A percentile compares a stretch with the other conserved stretches of the same genome.
Evolutionary conservation across 2,888 invertebrate genomes (phyloP).

Genomic region (Drosophila hamatofila): DNA sequence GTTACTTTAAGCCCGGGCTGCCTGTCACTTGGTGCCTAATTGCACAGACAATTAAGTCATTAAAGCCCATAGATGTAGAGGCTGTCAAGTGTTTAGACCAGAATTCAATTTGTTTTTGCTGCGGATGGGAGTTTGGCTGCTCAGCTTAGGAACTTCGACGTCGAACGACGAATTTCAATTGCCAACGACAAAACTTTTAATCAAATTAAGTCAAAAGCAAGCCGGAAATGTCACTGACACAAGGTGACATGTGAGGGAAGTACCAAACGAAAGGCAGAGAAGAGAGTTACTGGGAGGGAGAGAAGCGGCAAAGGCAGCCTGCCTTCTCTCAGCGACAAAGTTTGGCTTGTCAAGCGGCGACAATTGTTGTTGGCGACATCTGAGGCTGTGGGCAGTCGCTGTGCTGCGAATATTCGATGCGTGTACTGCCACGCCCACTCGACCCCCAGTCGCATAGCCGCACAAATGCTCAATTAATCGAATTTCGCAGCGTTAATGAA

Average conservation of each 20-base stretch:
- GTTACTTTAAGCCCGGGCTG: slow-evolving; percentile 13
- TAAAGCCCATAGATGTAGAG: slow-evolving; percentile 38
- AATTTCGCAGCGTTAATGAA: slow-evolving; percentile 74
- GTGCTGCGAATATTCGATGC: slow-evolving; percentile 14
- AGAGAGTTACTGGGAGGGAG: neutral
- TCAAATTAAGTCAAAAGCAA: slow-evolving; percentile 76
- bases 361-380: slow-evolving; percentile 70
- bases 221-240: slow-evolving; percentile 70
- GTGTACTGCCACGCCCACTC: slow-evolving; percentile 19
- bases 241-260: slow-evolving; percentile 65
- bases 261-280: neutral
- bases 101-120: slow-evolving; percentile 52
- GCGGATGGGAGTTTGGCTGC: neutral
- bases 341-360: slow-evolving; percentile 64
- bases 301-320: neutral
- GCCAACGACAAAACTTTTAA: slow-evolving; percentile 68
- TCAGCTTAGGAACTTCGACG: slow-evolving; percentile 30
- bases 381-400: slow-evolving; percentile 57
- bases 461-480: slow-evolving; percentile 80
- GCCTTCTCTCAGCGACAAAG: slow-evolving; percentile 34
- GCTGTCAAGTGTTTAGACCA: slow-evolving; percentile 28
- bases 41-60: slow-evolving; percentile 73
- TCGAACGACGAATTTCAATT: slow-evolving; percentile 38
- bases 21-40: slow-evolving; percentile 60
- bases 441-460: slow-evolving; percentile 40